Evolutionary conservation across 2,113 vertebrate genomes (phyloP), one percentile per base, ranked within the genome.

Genomic region (Theristicus caerulescens): DNA sequence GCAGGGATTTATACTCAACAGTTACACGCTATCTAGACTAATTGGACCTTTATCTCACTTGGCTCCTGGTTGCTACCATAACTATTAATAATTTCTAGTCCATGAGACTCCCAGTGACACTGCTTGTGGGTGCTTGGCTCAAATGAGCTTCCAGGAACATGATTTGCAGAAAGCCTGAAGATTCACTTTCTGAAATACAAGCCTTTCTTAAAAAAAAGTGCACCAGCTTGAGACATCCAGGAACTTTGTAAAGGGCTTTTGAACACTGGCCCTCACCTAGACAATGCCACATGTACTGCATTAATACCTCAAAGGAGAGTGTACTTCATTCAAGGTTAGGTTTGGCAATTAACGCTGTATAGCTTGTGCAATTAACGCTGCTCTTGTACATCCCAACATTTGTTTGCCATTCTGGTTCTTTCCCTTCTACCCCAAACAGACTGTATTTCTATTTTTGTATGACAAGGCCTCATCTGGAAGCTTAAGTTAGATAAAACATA

Each of bases 1-100:
- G 70, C 57, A 90, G 57, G 69, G 62, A 93, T 84, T 92, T 92
- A 89, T 83, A 83, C 27, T 74, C 82, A 86, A 87, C 54, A 85
- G 58, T 86, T 95, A 88, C 58, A 81, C 27, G 44, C 70, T 91
- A 90, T 66, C 91, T 91, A 64, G 14, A 77, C 84, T 94, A 97
- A 96, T 38, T 82, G 78, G 38, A 85, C 62, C 32, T 91, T 91
- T 92, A 93, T 94, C 91, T 96, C 76, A 44, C 19, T 91, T 91
- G 89, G 91, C 87, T 91, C 44, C 51, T 88, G 61, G 47, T 62
- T 85, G 82, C 79, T 92, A 80, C 74, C 46, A 10, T 32, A 80
- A 77, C 59, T 94, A 91, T 77, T 70, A 89, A 85, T 93, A 69
- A 96, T 83, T 93, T 62, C 84, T 64, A 58, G 55, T 62, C 29